Base-by-base conservation (phyloP, 2,797 vertebrate species). In the Malurus leucopterus region DNA sequence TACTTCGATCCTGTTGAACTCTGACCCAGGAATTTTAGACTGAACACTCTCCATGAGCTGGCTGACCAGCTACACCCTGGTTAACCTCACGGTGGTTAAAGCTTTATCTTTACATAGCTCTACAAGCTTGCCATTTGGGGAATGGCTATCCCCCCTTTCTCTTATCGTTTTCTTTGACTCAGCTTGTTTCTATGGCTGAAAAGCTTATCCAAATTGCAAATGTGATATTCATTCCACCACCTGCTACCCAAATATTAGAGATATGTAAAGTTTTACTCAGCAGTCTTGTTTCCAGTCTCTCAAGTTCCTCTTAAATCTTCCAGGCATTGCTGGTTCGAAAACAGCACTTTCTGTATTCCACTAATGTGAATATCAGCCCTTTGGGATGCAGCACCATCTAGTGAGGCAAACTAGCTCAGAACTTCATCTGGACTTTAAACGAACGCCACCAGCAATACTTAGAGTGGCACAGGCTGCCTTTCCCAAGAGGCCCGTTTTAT, bases 371-470 rank as follows among this genome's bases (percentile, higher is more conserved):
- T 38, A 53, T 32, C 38, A 84, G 88, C 89, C 91, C 85, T 89
- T 84, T 75, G 74, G 86, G 67, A 86, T 30, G 46, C 63, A 94
- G 93, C 95, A 91, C 92, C 89, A 92, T 55, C 92, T 94, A 93
- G 85, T 86, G 93, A 90, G 22, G 73, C 9, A 30, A 78, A 55
- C 19, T 16, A 83, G 49, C 51, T 72, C 67, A 59, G 15, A 71
- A 53, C 44, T 40, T 64, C 68, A 21, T 0, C 44, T 20, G 44
- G 6, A n/a, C 41, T 59, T 22, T 23, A 79, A 76, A 41, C 0
- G 0, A 36, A 51, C 78, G 49, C n/a, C 50, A 34, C 51, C 47
- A 46, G 79, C 49, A 67, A 27, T 22, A 29, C 30, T 58, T 44
- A 13, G 5, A 54, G 55, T 22, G 76, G 55, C 79, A 72, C 17